Conservation (phyloP, 35 echinoderm and acorn worm genomes). For the Amphiura filiformis region DNA sequence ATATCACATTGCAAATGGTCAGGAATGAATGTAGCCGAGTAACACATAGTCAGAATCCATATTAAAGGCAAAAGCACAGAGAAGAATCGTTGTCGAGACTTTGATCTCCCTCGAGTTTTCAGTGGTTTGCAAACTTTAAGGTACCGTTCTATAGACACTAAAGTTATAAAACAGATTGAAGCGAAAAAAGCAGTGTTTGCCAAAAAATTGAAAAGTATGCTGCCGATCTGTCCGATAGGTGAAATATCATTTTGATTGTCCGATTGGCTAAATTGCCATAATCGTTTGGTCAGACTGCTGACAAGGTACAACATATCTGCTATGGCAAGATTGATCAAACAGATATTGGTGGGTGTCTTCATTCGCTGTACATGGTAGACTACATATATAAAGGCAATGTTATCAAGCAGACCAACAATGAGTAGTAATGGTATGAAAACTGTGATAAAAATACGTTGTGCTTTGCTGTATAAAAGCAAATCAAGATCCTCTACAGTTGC, state of each 20-base stretch:
- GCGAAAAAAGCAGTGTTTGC: slow-evolving; percentile 76
- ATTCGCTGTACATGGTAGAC: slow-evolving; percentile 66
- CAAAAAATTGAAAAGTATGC: slow-evolving; percentile 55
- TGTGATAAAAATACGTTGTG: slow-evolving; percentile 21
- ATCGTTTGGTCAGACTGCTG: slow-evolving; percentile 65
- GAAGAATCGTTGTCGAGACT: slow-evolving; percentile 21
- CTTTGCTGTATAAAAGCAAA: not conserved
- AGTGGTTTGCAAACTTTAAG: slow-evolving; percentile 73
- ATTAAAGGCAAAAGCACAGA: not conserved
- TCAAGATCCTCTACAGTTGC: not conserved
- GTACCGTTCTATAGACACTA: slow-evolving; percentile 82
- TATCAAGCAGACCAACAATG: slow-evolving; percentile 47
- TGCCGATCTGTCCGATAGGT: slow-evolving; percentile 55
- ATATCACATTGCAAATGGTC: not conserved
- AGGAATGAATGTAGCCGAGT: not conserved
- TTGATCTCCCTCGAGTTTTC: not conserved
- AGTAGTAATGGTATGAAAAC: slow-evolving; percentile 53
- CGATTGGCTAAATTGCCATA: slow-evolving; percentile 52
- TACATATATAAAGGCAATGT: slow-evolving; percentile 83
- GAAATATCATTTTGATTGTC: slow-evolving; percentile 46
- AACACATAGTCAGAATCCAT: slow-evolving; percentile 12
- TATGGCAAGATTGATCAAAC: slow-evolving; percentile 72
- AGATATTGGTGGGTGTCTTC: slow-evolving; percentile 85
- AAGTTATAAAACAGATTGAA: slow-evolving; percentile 82
- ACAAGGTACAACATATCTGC: slow-evolving; percentile 80